Evolutionary conservation across 1,140 invertebrate genomes (phyloP), one percentile per base, ranked within the genome.

Genomic region (Nasonia giraulti): DNA sequence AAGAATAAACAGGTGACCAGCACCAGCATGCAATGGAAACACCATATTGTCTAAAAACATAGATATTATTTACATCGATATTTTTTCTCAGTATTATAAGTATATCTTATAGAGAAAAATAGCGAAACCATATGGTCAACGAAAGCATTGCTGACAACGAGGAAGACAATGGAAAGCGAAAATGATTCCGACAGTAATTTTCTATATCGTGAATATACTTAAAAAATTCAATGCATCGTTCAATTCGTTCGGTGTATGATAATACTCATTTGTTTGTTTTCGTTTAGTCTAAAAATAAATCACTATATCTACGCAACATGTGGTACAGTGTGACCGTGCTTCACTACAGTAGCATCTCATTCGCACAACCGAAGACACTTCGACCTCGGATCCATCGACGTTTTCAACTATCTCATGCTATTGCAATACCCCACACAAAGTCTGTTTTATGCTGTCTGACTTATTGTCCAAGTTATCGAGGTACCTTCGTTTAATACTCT

Each of bases 1-100:
- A 44, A 44, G 27, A 55, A 77, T 27, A 31, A 77, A 55, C 10
- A 11, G 80, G 75, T 77, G 74, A 8, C 75, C 76, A 84, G 82
- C 82, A 84, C 75, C 75, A 33, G 27, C 40, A 33, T 84, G 23
- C 55, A 83, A 69, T 37, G 8, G 4, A 76, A 47, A 68, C 40
- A 82, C 10, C 10, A 82, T 71, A 6, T 37, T 37, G 5, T 75
- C 1, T 5, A 55, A 66, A 33, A 76, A 55, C 73, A 23, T 68
- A n/a, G 7, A 62, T 40, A 37, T n/a, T 82, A 75, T 82, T 27
- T 82, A 74, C 69, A 71, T 50, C 10, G 17, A 74, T 74, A 20
- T 74, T 12, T 74, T 2, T 10, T 31, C 11, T 69, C 5, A 0
- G 23, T 6, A 27, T 23, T 20, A 27, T 27, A 37, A n/a, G 11